A percentile compares a stretch with the other conserved stretches of the same genome.
Evolutionary conservation across 1,140 invertebrate species (phyloP).

Genomic region (Zaprionus kolodkinae): DNA sequence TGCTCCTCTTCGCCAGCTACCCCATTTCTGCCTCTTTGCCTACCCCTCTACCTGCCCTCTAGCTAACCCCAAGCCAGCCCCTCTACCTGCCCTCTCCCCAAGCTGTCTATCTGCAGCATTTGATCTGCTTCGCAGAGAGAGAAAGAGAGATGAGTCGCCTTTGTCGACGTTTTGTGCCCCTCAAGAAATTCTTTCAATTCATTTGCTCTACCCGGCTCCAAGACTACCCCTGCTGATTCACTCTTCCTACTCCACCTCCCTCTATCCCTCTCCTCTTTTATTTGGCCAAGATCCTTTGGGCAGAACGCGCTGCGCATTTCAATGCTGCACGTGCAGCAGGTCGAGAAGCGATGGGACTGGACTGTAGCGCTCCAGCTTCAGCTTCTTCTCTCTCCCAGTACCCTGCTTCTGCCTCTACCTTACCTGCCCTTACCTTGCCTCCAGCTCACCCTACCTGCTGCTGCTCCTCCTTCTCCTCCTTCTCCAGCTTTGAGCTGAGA

Average conservation of each 20-base stretch:
- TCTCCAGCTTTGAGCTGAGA: constrained; percentile 66
- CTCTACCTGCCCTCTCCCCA: constrained; percentile 10
- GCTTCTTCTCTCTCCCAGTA: background rate
- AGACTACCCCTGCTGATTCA: too few species aligned
- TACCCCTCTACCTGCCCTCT: constrained; percentile 2
- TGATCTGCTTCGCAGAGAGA: constrained; percentile 61
- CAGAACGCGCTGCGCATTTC: constrained; percentile 76
- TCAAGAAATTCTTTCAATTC: constrained; percentile 80
- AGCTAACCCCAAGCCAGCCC: background rate
- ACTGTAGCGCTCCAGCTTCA: background rate
- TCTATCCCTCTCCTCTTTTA: constrained; percentile 18
- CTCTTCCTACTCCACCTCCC: background rate
- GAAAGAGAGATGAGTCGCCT: constrained; percentile 2
- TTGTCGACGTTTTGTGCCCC: constrained; percentile 67
- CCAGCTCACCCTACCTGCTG: background rate
- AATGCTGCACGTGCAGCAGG: constrained; percentile 79
- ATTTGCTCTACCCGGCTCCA: constrained; percentile 42
- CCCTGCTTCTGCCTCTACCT: too few species aligned
- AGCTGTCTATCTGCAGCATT: constrained; percentile 64
- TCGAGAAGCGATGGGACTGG: constrained; percentile 30
- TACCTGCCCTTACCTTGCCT: background rate
- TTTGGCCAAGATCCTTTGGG: constrained; percentile 75
- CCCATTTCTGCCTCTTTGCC: too few species aligned
- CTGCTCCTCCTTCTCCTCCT: background rate
- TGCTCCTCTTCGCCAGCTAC: background rate